Conservation (phyloP, 2,113 vertebrate species). For the Gallinago undulata region DNA sequence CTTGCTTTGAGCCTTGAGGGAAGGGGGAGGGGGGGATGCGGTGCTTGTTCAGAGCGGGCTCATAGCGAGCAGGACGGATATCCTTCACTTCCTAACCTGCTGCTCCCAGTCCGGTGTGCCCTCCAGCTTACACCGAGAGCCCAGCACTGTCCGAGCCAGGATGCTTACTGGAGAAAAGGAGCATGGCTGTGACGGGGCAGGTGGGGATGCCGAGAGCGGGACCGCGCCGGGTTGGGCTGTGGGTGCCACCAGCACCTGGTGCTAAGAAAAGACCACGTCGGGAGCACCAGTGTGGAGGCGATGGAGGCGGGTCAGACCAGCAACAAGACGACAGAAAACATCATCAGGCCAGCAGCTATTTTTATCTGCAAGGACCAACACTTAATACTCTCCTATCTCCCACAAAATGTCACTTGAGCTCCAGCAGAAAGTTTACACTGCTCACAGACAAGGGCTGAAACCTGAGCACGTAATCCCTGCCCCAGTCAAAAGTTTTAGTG, state of each 20-base stretch:
- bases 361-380: slow-evolving; percentile 62
- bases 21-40: neutral
- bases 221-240: accelerated
- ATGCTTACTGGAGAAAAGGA: neutral
- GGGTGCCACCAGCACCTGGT: neutral
- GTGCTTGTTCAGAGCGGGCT: neutral
- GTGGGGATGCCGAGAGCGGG: neutral
- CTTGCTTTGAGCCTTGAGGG: neutral
- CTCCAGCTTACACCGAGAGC: neutral
- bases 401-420: slow-evolving; percentile 64
- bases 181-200: neutral
- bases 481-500: slow-evolving; percentile 56
- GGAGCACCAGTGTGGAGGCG: neutral
- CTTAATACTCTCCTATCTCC: slow-evolving; percentile 66
- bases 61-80: accelerated
- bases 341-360: neutral
- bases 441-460: slow-evolving; percentile 54
- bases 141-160: accelerated
- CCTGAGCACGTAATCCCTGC: slow-evolving; percentile 45
- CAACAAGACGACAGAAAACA: neutral
- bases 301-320: neutral
- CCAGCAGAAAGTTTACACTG: slow-evolving; percentile 13
- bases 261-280: neutral
- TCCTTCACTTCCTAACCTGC: neutral
- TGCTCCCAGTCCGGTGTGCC: neutral